Evolutionary conservation across 2,113 vertebrate genomes (phyloP).

Genomic region (Caranx ignobilis): DNA sequence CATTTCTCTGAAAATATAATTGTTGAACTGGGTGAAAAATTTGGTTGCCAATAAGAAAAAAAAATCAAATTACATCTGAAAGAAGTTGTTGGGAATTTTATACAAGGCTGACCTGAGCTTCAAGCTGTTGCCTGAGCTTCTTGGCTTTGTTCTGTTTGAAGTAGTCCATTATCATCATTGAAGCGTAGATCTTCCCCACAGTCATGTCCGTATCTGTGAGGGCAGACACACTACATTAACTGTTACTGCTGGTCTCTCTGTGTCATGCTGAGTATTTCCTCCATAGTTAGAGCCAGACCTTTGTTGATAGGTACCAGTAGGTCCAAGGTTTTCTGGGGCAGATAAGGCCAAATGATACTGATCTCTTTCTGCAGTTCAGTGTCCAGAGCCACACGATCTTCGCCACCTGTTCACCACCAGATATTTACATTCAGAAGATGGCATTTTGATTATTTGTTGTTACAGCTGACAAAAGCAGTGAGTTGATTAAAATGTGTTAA

Average conservation of each 20-base stretch:
- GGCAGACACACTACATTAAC: conserved; percentile 36
- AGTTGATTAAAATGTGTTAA: neutral
- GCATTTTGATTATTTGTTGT: neutral
- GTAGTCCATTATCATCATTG: conserved; percentile 99
- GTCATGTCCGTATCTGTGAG: conserved; percentile 95
- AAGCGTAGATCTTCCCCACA: conserved; percentile 98
- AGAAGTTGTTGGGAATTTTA: neutral
- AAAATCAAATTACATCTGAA: neutral
- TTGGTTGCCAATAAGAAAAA: neutral
- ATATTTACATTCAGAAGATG: conserved; percentile 12
- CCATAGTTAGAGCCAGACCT: conserved; percentile 83
- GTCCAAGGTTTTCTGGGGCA: conserved; percentile 97
- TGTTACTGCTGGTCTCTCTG: neutral
- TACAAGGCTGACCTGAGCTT: conserved; percentile 90
- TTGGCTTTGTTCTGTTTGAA: conserved; percentile 98
- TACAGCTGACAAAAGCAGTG: neutral
- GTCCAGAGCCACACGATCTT: conserved; percentile 94
- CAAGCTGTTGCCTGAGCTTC: conserved; percentile 93
- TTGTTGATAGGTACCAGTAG: conserved; percentile 97
- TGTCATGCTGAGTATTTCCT: neutral
- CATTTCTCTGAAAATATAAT: neutral
- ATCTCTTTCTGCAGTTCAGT: conserved; percentile 96
- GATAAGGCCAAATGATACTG: conserved; percentile 97
- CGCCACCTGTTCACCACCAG: conserved; percentile 86
- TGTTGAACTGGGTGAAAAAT: neutral